Evolutionary conservation across 37 sponge, comb jelly and placozoan species (phyloP).

Genomic region (Crambe crambe): DNA sequence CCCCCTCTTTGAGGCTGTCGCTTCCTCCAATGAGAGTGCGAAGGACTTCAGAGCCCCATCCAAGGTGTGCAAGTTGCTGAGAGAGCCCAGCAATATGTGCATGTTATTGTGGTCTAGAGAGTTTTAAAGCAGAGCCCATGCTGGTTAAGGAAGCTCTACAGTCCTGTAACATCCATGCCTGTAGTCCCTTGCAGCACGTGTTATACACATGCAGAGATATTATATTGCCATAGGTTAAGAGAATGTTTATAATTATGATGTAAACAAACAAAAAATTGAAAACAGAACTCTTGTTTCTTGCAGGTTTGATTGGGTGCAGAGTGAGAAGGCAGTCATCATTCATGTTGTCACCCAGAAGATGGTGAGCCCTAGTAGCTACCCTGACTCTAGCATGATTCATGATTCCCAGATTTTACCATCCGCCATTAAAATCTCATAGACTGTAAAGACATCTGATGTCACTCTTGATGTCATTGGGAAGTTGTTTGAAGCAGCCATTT

Average conservation of each 20-base stretch:
- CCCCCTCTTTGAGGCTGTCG: neutral
- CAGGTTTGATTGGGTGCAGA: slow-evolving; percentile 80
- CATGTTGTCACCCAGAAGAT: slow-evolving; percentile 34
- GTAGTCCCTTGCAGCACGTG: too few relatives aligned
- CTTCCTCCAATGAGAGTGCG: slow-evolving; percentile 23
- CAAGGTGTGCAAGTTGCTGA: slow-evolving; percentile 25
- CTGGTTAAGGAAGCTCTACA: too few relatives aligned
- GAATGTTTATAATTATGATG: too few relatives aligned
- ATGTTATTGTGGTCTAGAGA: too few relatives aligned
- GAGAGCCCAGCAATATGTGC: too few relatives aligned
- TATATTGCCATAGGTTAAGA: too few relatives aligned
- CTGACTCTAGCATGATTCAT: neutral
- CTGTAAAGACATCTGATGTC: slow-evolving; percentile 39
- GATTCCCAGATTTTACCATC: neutral
- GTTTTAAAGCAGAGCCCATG: too few relatives aligned
- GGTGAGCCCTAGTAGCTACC: slow-evolving; percentile 20
- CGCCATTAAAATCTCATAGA: slow-evolving; percentile 26
- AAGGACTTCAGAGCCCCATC: slow-evolving; percentile 54
- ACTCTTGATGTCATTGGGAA: slow-evolving; percentile 41
- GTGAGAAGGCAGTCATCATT: slow-evolving; percentile 38
- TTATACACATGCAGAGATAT: too few relatives aligned
- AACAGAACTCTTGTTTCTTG: too few relatives aligned
- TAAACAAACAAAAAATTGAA: too few relatives aligned
- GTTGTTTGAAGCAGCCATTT: slow-evolving; percentile 34
- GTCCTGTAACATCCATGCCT: too few relatives aligned